phyloP scores from a whole-genome alignment of 2,888 invertebrate species.

The Limnephilus auricula region DNA sequence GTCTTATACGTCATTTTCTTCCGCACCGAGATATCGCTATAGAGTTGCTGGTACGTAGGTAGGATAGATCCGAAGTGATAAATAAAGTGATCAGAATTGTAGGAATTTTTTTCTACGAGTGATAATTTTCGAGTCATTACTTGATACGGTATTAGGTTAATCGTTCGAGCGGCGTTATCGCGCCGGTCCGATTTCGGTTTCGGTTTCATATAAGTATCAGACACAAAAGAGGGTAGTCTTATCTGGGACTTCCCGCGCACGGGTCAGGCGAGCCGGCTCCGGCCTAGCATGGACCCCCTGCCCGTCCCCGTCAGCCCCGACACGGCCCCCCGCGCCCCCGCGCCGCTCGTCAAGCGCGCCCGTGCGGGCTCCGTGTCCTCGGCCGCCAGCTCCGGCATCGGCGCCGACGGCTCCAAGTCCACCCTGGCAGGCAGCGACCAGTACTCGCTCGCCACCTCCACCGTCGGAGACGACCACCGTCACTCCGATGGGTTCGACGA shows the following conservation, averaged over 20 bases:
- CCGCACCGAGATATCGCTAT: constrained; percentile 18
- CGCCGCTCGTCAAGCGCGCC: constrained; percentile 70
- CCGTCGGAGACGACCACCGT: constrained; percentile 69
- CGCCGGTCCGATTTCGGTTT: constrained; percentile 48
- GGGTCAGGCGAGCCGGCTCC: constrained; percentile 68
- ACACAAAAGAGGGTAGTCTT: constrained; percentile 20
- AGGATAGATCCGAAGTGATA: constrained; percentile 61
- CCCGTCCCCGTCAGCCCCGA: constrained; percentile 72
- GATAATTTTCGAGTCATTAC: constrained; percentile 64
- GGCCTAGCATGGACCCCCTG: constrained; percentile 68
- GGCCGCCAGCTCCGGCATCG: constrained; percentile 75
- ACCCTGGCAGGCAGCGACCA: constrained; percentile 67
- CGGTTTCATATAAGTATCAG: constrained; percentile 15
- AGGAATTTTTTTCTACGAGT: constrained; percentile 59
- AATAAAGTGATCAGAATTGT: constrained; percentile 60
- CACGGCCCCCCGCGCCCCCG: constrained; percentile 56
- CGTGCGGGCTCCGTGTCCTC: constrained; percentile 69
- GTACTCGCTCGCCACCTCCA: constrained; percentile 69
- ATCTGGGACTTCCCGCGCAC: constrained; percentile 50
- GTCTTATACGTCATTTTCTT: constrained; percentile 27
- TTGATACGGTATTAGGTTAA: constrained; percentile 55
- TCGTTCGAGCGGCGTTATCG: constrained; percentile 28
- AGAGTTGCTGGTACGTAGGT: constrained; percentile 16
- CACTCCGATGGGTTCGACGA: constrained; percentile 69
- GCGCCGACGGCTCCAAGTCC: constrained; percentile 73